Conservation (phyloP, 2,888 invertebrate genomes). For the Drosophila diplacantha region DNA sequence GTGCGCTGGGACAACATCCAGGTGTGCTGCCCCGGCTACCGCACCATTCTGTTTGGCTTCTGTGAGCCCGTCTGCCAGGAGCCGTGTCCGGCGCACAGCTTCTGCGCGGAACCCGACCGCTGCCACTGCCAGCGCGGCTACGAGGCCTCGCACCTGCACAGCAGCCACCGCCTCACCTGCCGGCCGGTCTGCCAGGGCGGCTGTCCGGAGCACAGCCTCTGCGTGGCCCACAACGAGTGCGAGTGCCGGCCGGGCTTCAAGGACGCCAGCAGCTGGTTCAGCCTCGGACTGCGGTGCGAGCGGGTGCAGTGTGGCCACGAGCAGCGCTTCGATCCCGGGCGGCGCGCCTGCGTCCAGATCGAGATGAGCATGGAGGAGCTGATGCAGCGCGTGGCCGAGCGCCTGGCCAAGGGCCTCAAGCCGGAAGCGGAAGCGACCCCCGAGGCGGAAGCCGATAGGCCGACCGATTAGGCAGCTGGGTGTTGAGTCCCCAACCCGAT, state of each 20-base stretch:
- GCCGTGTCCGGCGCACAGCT: constrained; percentile 75
- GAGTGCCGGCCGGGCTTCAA: constrained; percentile 77
- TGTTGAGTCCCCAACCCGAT: neutral
- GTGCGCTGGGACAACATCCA: constrained; percentile 67
- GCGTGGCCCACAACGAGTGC: constrained; percentile 72
- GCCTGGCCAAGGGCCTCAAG: constrained; percentile 60
- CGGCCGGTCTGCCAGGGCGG: constrained; percentile 73
- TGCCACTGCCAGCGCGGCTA: constrained; percentile 73
- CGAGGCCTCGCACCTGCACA: constrained; percentile 67
- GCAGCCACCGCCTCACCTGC: constrained; percentile 49
- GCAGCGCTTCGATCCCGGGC: constrained; percentile 66
- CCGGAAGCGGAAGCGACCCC: constrained; percentile 16
- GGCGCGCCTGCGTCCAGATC: constrained; percentile 63
- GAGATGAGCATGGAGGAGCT: constrained; percentile 74
- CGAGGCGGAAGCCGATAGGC: constrained; percentile 12
- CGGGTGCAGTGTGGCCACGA: constrained; percentile 68
- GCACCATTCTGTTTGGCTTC: constrained; percentile 69
- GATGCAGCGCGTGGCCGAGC: constrained; percentile 70
- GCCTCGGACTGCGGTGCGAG: constrained; percentile 58
- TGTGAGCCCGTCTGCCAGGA: constrained; percentile 74
- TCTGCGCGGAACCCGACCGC: constrained; percentile 68
- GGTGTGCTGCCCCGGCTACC: constrained; percentile 71
- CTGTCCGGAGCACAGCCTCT: constrained; percentile 72
- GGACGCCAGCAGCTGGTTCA: constrained; percentile 67
- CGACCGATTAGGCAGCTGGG: neutral